These are phyloP conservation scores for Phaedon cochleariae DNA, from an alignment of 2,888 invertebrate species.

Conservation along the genomic window DNA sequence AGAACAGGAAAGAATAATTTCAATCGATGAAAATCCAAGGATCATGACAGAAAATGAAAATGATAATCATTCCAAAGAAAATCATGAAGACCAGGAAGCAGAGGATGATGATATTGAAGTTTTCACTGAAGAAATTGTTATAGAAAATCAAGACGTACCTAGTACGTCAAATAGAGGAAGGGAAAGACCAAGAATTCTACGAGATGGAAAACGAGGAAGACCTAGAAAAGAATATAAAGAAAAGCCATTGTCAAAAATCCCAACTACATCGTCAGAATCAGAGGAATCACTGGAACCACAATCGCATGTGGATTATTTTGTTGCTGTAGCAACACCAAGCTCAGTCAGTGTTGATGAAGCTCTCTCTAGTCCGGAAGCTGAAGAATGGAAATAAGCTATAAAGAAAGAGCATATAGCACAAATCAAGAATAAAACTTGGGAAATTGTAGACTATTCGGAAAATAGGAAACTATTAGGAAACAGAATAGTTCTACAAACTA, in stretches of 20 bases:
- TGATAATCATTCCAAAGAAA: too few species aligned
- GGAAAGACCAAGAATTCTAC: constrained; percentile 23
- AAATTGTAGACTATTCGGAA: background rate
- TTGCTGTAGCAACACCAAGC: too few species aligned
- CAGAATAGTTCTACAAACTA: background rate
- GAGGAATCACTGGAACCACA: background rate
- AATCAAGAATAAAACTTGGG: constrained; percentile 1
- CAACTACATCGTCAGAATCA: background rate
- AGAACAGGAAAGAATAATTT: background rate
- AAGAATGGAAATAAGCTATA: constrained; percentile 35
- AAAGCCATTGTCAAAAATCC: background rate
- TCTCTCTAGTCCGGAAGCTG: constrained; percentile 13
- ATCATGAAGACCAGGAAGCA: background rate
- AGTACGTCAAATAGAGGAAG: background rate
- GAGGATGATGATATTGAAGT: background rate
- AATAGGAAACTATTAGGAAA: background rate
- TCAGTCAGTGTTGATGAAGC: constrained; percentile 21
- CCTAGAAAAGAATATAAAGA: constrained; percentile 17
- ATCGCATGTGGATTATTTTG: background rate
- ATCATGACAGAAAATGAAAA: background rate
- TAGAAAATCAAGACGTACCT: background rate
- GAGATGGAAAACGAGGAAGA: constrained; percentile 24
- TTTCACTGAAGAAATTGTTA: background rate
- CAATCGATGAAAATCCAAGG: background rate
- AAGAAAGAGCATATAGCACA: background rate